Conservation (phyloP, 2,113 vertebrate species). For the Galeopterus variegatus region DNA sequence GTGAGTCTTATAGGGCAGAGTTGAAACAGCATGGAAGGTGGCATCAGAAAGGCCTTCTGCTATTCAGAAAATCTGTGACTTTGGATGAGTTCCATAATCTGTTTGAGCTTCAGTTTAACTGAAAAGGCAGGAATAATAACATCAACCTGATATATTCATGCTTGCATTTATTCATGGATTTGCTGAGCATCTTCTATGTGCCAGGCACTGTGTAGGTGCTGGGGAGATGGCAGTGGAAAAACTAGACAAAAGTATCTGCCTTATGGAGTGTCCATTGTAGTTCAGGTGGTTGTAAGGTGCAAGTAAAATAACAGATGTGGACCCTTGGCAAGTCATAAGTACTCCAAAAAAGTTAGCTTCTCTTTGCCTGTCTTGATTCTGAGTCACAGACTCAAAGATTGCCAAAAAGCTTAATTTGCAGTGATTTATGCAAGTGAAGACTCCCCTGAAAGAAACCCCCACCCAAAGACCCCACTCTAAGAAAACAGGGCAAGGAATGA, state of each 20-base stretch:
- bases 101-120: background rate
- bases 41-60: background rate
- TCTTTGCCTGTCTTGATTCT: background rate
- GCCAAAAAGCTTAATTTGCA: background rate
- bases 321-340: background rate
- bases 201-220: background rate
- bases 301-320: background rate
- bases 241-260: background rate
- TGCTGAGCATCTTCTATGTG: background rate
- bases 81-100: background rate
- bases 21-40: too few relatives aligned
- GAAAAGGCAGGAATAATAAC: background rate
- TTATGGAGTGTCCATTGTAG: background rate
- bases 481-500: background rate
- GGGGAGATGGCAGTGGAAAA: background rate
- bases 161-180: background rate
- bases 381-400: background rate
- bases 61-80: background rate
- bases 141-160: background rate
- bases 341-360: background rate
- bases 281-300: background rate
- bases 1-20: background rate
- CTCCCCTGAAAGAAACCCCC: background rate
- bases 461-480: background rate
- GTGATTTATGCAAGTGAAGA: background rate